These are phyloP conservation scores for Peromyscus leucopus DNA, from an alignment of 2,113 vertebrate genomes.

Conservation along the genomic window DNA sequence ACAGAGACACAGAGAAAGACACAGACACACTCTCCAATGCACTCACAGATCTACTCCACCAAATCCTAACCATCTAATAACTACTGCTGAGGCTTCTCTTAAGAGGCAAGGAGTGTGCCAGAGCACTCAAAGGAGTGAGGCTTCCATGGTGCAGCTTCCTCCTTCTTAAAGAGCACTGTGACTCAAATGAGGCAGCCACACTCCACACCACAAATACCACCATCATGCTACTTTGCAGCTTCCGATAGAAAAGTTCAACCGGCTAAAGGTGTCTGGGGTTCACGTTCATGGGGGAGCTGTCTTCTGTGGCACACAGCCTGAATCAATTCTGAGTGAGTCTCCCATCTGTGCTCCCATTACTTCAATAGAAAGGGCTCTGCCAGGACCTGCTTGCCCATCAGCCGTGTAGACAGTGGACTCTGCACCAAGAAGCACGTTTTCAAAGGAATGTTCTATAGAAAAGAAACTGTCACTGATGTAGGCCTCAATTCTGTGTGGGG, in stretches of 20 bases:
- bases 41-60: not conserved
- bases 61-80: not conserved
- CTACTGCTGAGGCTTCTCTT: no score
- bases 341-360: not conserved
- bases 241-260: not conserved
- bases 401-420: not conserved
- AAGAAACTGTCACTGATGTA: fast-evolving
- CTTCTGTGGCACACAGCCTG: fast-evolving
- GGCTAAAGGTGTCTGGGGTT: fast-evolving
- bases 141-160: not conserved
- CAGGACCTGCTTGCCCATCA: fast-evolving
- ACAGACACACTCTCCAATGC: not conserved
- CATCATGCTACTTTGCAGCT: fast-evolving
- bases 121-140: not conserved
- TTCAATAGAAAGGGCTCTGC: not conserved
- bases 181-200: no score
- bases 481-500: not conserved
- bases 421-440: no score
- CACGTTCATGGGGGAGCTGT: no score
- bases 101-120: not conserved
- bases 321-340: not conserved
- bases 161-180: fast-evolving
- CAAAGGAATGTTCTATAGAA: not conserved
- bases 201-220: fast-evolving
- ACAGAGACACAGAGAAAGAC: not conserved